Evolutionary conservation across 1,140 invertebrate genomes (phyloP), one percentile per base, ranked within the genome.

Genomic region (Nilaparvata lugens): DNA sequence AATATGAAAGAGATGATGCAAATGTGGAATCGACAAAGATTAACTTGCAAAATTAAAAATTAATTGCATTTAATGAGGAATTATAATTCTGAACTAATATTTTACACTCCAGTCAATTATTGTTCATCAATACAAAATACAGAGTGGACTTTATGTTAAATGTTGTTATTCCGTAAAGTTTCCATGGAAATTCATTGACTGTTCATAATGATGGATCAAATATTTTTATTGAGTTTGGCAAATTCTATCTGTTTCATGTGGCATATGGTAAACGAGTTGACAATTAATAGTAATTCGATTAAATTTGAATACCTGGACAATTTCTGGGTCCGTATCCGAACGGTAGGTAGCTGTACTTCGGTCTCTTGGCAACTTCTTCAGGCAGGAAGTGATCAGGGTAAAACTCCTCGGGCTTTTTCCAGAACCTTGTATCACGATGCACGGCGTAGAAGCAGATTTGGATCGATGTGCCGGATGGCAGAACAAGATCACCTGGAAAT

Each of bases 361-460:
- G 61, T 58, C 72, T 65, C 51, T 72, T 62, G 6, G 60, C 54
- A 14, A 67, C 62, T 31, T 76, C 75, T 63, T 82, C 79, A 1
- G 73, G 71, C 14, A 74, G 57, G 64, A 83, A 83, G 58, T 81
- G 67, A 11, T 81, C 78, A 0, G 81, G 81, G 68, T 82, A 72
- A 62, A 79, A 83, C 2, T 56, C 64, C 21, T 80, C 73, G 5
- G 81, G 80, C 57, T 83, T 72, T 18, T 80, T 74, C 63, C 72
- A 83, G 48, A 72, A 65, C 25, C 75, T 67, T 4, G 73, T 71
- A 64, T 80, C 71, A 31, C 75, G 69, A 63, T 83, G 81, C 6
- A 82, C 56, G 1, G 28, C 52, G 18, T 56, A 61, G 14, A 61
- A 28, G n/a, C n/a, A 13, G 25, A 61, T 16, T 13, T 14, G 19